Percentiles rank a stretch among this genome's conserved stretches.
Evolutionary conservation across 2,888 invertebrate species (phyloP).

Genomic region (Suillia variegata): DNA sequence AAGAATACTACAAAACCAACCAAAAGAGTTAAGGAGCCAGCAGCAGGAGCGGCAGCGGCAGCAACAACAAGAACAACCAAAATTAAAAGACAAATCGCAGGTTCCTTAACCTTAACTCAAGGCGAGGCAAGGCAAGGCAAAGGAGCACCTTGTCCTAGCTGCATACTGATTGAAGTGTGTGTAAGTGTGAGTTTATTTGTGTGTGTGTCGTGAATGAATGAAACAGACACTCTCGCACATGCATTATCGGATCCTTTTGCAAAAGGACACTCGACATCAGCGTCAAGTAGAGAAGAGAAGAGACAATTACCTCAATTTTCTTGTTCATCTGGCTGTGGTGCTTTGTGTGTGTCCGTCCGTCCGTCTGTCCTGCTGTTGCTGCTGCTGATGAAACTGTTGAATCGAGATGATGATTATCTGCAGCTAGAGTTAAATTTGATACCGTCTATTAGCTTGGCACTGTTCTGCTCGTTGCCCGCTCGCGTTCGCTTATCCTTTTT

Average conservation of each 20-base stretch:
- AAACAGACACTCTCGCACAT: constrained; percentile 14
- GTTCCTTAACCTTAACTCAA: constrained; percentile 41
- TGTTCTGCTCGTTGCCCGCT: too few species aligned
- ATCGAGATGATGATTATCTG: constrained; percentile 55
- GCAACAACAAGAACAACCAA: constrained; percentile 12
- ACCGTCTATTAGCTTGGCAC: constrained; percentile 57
- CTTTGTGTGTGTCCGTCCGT: neutral
- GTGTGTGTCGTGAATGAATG: constrained; percentile 17
- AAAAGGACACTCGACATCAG: constrained; percentile 35
- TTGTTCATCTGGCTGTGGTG: constrained; percentile 9
- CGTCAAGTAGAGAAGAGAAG: constrained; percentile 51
- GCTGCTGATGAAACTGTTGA: constrained; percentile 7
- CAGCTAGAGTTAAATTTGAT: constrained; percentile 55
- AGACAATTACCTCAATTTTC: constrained; percentile 42
- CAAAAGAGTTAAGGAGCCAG: constrained; percentile 23
- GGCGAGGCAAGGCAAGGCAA: too few species aligned
- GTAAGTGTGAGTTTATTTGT: neutral
- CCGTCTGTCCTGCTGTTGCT: too few species aligned
- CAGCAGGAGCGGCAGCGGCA: neutral
- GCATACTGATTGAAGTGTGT: too few species aligned
- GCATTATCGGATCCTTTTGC: constrained; percentile 14
- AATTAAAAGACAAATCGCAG: constrained; percentile 33
- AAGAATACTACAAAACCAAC: constrained; percentile 10
- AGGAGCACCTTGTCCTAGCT: constrained; percentile 14
- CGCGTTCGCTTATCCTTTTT: too few species aligned